Percentiles rank a stretch among this genome's conserved stretches.
Conservation (phyloP, 2,888 invertebrate species). For the Dorcus parallelipipedus region DNA sequence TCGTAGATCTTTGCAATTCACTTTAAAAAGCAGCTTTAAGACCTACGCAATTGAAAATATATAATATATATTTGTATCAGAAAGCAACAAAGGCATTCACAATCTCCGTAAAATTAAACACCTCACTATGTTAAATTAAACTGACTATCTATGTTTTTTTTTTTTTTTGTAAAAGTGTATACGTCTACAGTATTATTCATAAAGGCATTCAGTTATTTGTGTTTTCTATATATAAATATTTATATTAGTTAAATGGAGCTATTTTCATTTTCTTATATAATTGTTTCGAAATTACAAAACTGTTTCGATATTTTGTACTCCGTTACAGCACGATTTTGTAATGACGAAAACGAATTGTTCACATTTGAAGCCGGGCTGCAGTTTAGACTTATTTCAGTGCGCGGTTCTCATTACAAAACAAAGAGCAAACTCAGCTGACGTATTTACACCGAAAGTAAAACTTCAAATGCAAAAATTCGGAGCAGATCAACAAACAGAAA, state of each 20-base stretch:
- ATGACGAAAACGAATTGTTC: slow-evolving; percentile 33
- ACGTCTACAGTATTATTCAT: slow-evolving; percentile 50
- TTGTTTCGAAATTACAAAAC: slow-evolving; percentile 41
- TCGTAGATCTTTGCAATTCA: slow-evolving; percentile 7
- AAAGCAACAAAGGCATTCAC: slow-evolving; percentile 31
- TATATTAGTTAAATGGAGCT: slow-evolving; percentile 42
- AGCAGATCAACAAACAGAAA: not conserved
- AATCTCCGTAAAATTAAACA: slow-evolving; percentile 40
- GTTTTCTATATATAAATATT: slow-evolving; percentile 45
- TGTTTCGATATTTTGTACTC: slow-evolving; percentile 39
- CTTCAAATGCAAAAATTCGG: not conserved
- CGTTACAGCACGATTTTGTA: slow-evolving; percentile 38
- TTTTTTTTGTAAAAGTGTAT: slow-evolving; percentile 49
- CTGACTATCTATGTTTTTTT: slow-evolving; percentile 39
- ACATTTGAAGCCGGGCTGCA: slow-evolving; percentile 31
- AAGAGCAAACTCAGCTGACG: not conserved
- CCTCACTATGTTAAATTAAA: slow-evolving; percentile 46
- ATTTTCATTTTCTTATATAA: slow-evolving; percentile 25
- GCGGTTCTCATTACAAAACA: slow-evolving; percentile 3
- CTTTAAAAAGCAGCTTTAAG: slow-evolving; percentile 10
- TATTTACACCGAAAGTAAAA: slow-evolving; percentile 6
- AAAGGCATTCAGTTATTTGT: slow-evolving; percentile 52
- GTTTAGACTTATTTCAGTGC: not conserved
- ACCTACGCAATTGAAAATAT: slow-evolving; percentile 24
- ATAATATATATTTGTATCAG: slow-evolving; percentile 11